phyloP scores from a whole-genome alignment of 1,140 invertebrate genomes.

The Lerema accius region DNA sequence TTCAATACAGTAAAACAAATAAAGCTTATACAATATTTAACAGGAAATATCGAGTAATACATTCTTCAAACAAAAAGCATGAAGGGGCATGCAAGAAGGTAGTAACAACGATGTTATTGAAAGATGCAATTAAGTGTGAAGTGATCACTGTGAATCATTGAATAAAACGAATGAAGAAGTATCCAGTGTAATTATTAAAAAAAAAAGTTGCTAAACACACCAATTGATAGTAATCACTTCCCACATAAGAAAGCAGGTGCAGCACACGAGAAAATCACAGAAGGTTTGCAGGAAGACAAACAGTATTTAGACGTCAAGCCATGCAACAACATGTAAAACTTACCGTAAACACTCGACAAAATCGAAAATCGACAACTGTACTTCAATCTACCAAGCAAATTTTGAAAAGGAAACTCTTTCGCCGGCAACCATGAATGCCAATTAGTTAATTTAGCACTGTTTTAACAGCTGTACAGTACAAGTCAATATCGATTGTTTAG shows the following conservation, averaged over 20 bases:
- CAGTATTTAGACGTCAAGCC: constrained; percentile 56
- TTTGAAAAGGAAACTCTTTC: constrained; percentile 76
- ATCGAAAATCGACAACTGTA: constrained; percentile 80
- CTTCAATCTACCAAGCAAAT: constrained; percentile 68
- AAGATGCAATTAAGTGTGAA: constrained; percentile 11
- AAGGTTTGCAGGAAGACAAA: constrained; percentile 43
- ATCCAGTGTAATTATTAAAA: no score
- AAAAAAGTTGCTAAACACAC: neutral
- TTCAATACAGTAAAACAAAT: neutral
- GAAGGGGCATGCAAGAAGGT: constrained; percentile 37
- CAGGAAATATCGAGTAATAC: no score
- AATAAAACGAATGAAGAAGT: neutral
- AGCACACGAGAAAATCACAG: constrained; percentile 30
- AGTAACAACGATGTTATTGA: constrained; percentile 32
- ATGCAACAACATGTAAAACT: constrained; percentile 66
- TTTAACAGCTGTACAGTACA: constrained; percentile 54
- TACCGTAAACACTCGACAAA: constrained; percentile 76
- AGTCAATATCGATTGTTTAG: constrained; percentile 79
- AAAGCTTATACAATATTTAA: neutral
- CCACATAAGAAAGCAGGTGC: constrained; percentile 51
- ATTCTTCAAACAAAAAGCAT: constrained; percentile 32
- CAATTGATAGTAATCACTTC: constrained; percentile 44
- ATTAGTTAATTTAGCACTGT: constrained; percentile 50
- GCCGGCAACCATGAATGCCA: constrained; percentile 79
- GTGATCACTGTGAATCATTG: constrained; percentile 33